Evolutionary conservation across 2,113 vertebrate species (phyloP).

Genomic region (Tringa solitaria): DNA sequence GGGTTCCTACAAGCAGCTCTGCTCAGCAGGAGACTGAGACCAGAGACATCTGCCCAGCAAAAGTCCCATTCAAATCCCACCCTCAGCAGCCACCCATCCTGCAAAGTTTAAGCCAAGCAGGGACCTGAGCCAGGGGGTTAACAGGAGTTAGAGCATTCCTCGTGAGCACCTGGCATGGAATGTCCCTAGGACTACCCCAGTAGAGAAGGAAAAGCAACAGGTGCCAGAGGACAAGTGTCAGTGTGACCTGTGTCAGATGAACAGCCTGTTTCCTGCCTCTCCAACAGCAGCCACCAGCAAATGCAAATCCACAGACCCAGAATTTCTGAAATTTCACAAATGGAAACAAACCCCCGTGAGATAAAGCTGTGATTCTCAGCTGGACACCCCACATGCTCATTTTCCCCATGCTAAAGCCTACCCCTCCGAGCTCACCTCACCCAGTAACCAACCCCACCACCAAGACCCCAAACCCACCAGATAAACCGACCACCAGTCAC

Average conservation of each 20-base stretch:
- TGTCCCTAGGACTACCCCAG: no score
- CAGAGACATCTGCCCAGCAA: background rate
- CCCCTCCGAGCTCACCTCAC: background rate
- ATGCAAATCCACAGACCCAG: background rate
- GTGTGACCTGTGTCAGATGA: background rate
- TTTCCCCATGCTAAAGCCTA: background rate
- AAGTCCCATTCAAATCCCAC: rapidly evolving
- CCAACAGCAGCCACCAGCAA: background rate
- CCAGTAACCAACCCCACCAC: background rate
- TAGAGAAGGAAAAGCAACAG: background rate
- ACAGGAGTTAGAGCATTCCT: background rate
- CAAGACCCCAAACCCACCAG: background rate
- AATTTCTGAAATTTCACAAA: background rate
- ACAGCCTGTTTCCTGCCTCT: background rate
- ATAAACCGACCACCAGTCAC: background rate
- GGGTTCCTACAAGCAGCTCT: background rate
- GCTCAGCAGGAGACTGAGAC: no score
- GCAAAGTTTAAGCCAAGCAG: background rate
- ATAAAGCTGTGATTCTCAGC: background rate
- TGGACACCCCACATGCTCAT: background rate
- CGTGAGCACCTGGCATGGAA: rapidly evolving
- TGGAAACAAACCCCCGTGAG: background rate
- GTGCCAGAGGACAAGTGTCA: background rate
- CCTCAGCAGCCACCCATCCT: background rate
- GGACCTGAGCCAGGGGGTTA: background rate